A percentile compares a stretch with the other conserved stretches of the same genome.
phyloP scores from a whole-genome alignment of 2,888 invertebrate genomes.

The Eupithecia dodoneata region DNA sequence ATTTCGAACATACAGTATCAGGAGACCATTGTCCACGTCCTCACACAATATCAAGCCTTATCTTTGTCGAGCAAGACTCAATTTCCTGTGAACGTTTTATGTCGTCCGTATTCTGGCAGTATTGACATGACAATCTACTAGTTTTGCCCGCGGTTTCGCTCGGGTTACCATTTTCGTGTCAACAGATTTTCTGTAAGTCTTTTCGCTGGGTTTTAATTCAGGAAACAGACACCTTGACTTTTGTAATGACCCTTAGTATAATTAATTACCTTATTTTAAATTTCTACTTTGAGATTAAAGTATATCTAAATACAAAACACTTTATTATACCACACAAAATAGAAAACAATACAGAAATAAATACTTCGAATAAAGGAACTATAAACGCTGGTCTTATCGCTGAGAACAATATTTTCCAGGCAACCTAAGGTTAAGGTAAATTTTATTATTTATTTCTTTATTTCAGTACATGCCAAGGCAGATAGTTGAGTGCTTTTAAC shows the following conservation, averaged over 20 bases:
- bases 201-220: neutral
- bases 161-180: neutral
- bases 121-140: neutral
- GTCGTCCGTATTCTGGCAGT: constrained; percentile 10
- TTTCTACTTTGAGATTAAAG: no score
- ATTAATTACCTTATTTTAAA: no score
- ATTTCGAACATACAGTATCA: constrained; percentile 28
- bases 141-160: neutral
- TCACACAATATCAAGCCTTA: constrained; percentile 20
- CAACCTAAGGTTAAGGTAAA: no score
- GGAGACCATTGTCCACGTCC: constrained; percentile 24
- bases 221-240: neutral
- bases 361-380: no score
- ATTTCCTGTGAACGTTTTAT: constrained; percentile 16
- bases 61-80: constrained; percentile 2
- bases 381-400: no score
- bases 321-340: no score
- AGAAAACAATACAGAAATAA: no score
- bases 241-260: neutral
- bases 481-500: neutral
- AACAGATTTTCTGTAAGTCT: neutral
- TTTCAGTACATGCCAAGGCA: neutral
- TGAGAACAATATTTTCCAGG: no score
- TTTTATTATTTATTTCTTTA: no score
- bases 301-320: no score